Evolutionary conservation across 2,113 vertebrate genomes (phyloP).

Genomic region (Pelvicachromis taeniatus): DNA sequence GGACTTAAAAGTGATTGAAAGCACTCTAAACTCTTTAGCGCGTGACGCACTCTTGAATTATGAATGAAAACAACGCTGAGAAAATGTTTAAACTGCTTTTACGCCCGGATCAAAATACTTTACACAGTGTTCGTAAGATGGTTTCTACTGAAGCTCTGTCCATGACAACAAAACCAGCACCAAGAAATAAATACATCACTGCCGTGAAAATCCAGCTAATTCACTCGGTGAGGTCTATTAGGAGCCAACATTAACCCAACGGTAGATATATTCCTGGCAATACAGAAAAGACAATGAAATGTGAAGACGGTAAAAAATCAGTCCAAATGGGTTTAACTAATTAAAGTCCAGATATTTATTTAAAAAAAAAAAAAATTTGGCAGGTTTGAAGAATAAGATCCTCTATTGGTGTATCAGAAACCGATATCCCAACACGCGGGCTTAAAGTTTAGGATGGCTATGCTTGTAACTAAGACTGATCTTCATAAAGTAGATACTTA

Average conservation of each 20-base stretch:
- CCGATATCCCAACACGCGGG: accelerated
- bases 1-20: background rate
- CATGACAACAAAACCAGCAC: accelerated
- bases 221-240: background rate
- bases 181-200: background rate
- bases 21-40: background rate
- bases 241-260: background rate
- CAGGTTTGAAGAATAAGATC: background rate
- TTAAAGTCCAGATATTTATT: background rate
- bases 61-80: background rate
- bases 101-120: background rate
- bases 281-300: background rate
- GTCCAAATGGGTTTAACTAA: background rate
- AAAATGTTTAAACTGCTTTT: background rate
- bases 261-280: background rate
- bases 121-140: background rate
- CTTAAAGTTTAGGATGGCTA: background rate
- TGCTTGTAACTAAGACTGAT: background rate
- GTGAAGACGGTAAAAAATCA: accelerated
- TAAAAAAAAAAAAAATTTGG: background rate
- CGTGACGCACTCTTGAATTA: background rate
- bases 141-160: background rate
- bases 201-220: background rate
- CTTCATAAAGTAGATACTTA: background rate
- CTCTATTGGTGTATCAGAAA: background rate